Percentiles rank a stretch among this genome's conserved stretches.
Evolutionary conservation across 1,140 invertebrate genomes (phyloP).

Genomic region (Bombus waltoni): DNA sequence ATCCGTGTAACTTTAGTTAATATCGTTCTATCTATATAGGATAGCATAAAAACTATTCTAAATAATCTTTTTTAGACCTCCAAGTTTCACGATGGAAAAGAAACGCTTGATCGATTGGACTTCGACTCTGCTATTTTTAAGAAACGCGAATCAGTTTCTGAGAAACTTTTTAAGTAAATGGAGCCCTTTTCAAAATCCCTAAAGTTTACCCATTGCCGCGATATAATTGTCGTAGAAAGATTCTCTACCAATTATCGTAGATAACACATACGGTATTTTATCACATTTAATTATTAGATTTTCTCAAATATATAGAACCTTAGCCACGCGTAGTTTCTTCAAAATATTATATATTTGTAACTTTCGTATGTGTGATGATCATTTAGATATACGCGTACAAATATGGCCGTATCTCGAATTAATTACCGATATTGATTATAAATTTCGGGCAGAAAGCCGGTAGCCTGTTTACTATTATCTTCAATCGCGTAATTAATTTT

Average conservation of each 20-base stretch:
- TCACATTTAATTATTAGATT: not conserved
- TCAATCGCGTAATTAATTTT: slow-evolving; percentile 27
- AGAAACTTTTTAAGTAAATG: not conserved
- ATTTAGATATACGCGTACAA: not conserved
- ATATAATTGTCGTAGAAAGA: not conserved
- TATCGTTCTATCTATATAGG: too few species aligned
- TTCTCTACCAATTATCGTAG: not conserved
- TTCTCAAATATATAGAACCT: not conserved
- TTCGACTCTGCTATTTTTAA: not conserved
- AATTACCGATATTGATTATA: slow-evolving; percentile 15
- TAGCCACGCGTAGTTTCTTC: not conserved
- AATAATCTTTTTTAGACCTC: not conserved
- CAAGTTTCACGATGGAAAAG: not conserved
- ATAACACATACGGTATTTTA: not conserved
- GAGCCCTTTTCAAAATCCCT: not conserved
- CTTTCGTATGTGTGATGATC: too few species aligned
- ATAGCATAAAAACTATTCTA: too few species aligned
- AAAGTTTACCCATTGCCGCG: not conserved
- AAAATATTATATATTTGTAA: not conserved
- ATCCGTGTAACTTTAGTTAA: too few species aligned
- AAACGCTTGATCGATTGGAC: not conserved
- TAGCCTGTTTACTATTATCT: not conserved
- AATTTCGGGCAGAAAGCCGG: not conserved
- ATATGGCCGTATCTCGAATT: not conserved
- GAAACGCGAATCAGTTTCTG: not conserved